Evolutionary conservation across 1,140 invertebrate genomes (phyloP).

Genomic region (Drosophila kohkoa): DNA sequence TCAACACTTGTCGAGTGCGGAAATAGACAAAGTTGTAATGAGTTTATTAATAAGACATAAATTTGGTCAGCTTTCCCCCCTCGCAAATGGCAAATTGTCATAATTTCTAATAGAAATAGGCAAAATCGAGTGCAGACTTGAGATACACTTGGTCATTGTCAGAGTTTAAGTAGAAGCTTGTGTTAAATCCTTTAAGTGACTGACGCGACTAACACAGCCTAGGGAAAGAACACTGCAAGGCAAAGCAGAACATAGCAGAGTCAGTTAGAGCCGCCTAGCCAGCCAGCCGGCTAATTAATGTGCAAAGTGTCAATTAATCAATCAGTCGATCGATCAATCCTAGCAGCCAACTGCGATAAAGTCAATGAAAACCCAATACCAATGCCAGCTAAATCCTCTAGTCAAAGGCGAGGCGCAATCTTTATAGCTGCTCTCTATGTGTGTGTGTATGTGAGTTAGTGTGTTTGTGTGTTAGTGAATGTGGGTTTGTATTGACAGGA

Average conservation of each 20-base stretch:
- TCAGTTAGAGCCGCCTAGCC: neutral
- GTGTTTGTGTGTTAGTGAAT: conserved; percentile 11
- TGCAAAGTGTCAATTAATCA: conserved; percentile 82
- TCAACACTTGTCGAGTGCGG: conserved; percentile 38
- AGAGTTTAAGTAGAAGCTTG: conserved; percentile 44
- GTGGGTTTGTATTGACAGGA: conserved; percentile 69
- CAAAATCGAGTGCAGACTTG: neutral
- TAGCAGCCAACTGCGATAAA: conserved; percentile 34
- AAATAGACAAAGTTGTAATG: conserved; percentile 76
- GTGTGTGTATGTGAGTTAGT: conserved; percentile 22
- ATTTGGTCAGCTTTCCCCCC: conserved; percentile 51
- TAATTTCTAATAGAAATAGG: conserved; percentile 58
- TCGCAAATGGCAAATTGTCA: conserved; percentile 53
- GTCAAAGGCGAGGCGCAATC: conserved; percentile 34
- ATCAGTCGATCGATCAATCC: conserved; percentile 76
- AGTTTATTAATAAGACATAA: conserved; percentile 77
- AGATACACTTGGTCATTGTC: conserved; percentile 23
- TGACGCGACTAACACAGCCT: conserved; percentile 10
- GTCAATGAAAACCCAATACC: conserved; percentile 51
- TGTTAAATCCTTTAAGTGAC: conserved; percentile 41
- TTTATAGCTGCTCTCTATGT: neutral
- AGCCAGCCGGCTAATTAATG: conserved; percentile 74
- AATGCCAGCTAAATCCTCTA: conserved; percentile 43
- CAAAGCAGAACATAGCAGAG: neutral
- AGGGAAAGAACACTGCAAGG: neutral